Base-by-base conservation (phyloP, 2,797 vertebrate species). In the Pseudochirops corinnae region DNA sequence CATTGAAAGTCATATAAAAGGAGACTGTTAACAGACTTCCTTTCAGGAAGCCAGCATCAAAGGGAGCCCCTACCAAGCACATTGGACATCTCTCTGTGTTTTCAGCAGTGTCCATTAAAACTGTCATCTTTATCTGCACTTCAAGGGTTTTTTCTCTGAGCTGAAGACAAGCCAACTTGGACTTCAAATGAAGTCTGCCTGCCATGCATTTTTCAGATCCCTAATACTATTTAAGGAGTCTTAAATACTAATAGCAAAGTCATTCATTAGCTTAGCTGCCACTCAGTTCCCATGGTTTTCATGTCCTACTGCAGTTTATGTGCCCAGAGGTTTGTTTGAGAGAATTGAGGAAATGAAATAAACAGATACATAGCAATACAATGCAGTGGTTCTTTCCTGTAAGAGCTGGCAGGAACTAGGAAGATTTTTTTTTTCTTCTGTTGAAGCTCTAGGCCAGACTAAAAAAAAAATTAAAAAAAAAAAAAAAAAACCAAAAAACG, bases 341-440 rank as follows among this genome's bases (percentile, higher is more conserved):
- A 3, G 57, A 46, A 55, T 96, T 39, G 50, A 90, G 60, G 90
- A 93, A 93, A 56, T 7, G 53, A 91, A 56, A 87, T 87, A 87
- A 87, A 87, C 74, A 53, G 46, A 16, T 93, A n/a, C 0, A 11
- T n/a, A 11, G 28, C 87, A 87, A 90, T 93, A 90, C 18, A 33
- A 91, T 82, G 1, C 46, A 74, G 16, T 56, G 39, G 90, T 57
- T 93, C 92, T 90, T 56, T 52, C 74, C 50, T 92, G 92, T 90
- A 52, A 94, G 94, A 96, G 56, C 60, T 67, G 58, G 39, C 92
- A 96, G 56, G 95, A 74, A 33, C 6, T 93, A 91, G 33, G n/a
- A 90, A 95, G 90, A 10, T 93, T 82, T 87, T 87, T 82, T 91
- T 90, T 55, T 96, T 46, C 28, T 96, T 46, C 28, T 60, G 21